Evolutionary conservation across 1,140 invertebrate species (phyloP).

Genomic region (Cephus cinctus): DNA sequence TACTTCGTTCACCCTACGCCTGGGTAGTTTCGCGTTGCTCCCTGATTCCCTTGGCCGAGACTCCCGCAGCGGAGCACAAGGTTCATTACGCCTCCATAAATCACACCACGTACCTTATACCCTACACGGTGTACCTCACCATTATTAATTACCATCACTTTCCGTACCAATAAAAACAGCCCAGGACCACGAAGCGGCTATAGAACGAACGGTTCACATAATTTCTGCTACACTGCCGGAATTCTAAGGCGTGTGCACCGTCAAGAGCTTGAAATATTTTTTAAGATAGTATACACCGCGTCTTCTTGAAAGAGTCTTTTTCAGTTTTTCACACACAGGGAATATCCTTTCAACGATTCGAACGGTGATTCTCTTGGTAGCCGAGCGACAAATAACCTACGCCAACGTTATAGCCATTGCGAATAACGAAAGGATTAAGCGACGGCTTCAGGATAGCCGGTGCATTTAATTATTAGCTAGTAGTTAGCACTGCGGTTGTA

Average conservation of each 20-base stretch:
- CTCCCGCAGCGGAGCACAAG: slow-evolving; percentile 24
- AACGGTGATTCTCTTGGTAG: too few relatives aligned
- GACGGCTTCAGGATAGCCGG: slow-evolving; percentile 17
- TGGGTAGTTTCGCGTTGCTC: neutral
- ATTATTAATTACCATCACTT: slow-evolving; percentile 27
- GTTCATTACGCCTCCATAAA: slow-evolving; percentile 33
- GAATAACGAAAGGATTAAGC: slow-evolving; percentile 34
- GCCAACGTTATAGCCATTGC: slow-evolving; percentile 21
- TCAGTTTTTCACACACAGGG: too few relatives aligned
- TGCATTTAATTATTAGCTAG: slow-evolving; percentile 34
- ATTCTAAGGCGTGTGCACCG: too few relatives aligned
- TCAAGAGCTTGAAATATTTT: too few relatives aligned
- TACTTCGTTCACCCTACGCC: neutral
- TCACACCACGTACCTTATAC: slow-evolving; percentile 21
- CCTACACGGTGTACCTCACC: slow-evolving; percentile 4
- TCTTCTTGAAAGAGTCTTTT: too few relatives aligned
- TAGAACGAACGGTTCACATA: too few relatives aligned
- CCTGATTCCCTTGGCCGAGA: neutral
- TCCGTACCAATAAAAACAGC: slow-evolving; percentile 16
- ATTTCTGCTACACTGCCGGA: too few relatives aligned
- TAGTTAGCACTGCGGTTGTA: too few relatives aligned
- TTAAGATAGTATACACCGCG: too few relatives aligned
- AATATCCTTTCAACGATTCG: too few relatives aligned
- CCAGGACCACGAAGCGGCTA: too few relatives aligned
- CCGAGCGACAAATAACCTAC: too few relatives aligned